phyloP scores from a whole-genome alignment of 1,140 invertebrate species.

The Frieseomelitta varia region DNA sequence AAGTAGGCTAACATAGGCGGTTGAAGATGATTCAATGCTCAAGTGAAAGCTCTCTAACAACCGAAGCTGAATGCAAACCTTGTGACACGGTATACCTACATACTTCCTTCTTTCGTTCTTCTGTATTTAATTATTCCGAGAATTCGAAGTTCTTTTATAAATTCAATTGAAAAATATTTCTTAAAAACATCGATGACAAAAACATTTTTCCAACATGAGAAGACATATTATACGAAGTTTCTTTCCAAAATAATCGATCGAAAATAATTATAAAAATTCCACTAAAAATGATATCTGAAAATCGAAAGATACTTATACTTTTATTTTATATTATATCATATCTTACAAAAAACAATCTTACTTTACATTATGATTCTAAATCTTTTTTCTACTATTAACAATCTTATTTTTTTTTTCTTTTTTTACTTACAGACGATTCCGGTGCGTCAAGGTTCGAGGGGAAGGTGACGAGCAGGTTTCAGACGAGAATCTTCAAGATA shows the following conservation, averaged over 20 bases:
- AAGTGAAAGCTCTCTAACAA: slow-evolving; percentile 51
- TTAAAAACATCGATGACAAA: too few relatives aligned
- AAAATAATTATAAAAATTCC: too few relatives aligned
- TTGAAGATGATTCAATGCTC: slow-evolving; percentile 40
- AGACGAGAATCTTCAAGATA: slow-evolving; percentile 44
- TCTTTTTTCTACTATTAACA: background rate
- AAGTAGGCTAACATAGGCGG: slow-evolving; percentile 40
- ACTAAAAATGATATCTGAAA: too few relatives aligned
- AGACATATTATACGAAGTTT: too few relatives aligned
- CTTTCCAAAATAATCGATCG: too few relatives aligned
- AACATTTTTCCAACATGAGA: too few relatives aligned
- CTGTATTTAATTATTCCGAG: background rate
- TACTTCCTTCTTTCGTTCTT: slow-evolving; percentile 11
- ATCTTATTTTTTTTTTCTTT: background rate
- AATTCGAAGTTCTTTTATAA: background rate
- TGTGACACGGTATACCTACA: background rate
- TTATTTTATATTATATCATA: too few relatives aligned
- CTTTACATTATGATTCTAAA: background rate
- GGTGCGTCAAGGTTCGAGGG: slow-evolving; percentile 51
- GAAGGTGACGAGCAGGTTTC: slow-evolving; percentile 60
- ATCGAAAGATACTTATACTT: too few relatives aligned
- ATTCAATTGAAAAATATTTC: too few relatives aligned
- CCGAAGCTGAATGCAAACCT: slow-evolving; percentile 26
- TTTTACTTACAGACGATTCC: slow-evolving; percentile 52
- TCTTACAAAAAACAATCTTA: too few relatives aligned